Base-by-base conservation (phyloP, 2,113 vertebrate genomes). In the Herpetotheres cachinnans region DNA sequence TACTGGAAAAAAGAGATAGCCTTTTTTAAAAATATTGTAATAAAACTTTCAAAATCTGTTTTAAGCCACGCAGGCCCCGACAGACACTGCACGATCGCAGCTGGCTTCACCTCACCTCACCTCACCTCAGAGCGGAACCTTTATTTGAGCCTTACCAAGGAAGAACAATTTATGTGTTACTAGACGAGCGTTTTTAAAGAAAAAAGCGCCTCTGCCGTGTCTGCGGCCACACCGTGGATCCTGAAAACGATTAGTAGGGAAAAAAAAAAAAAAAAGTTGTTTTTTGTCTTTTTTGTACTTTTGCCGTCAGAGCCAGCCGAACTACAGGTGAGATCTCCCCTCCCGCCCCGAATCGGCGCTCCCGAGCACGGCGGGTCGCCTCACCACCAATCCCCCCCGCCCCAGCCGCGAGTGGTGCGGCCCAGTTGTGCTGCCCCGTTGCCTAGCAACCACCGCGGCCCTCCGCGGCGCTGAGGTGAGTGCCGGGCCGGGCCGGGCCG, bases 221-320 rank as follows among this genome's bases (percentile, higher is more conserved):
- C 18, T 47, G 62, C 0, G 3, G 47, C 58, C 38, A 11, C 32
- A 6, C 13, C n/a, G 26, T 16, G 20, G 34, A 12, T 24, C 7
- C 42, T 29, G 87, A 59, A 82, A 77, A 91, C 6, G 15, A 42
- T 42, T 42, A 42, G 42, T 42, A 42, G 42, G 42, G 42, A 42
- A 6, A 1, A 4, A 9, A n/a, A 14, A 11, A 30, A 19, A 20
- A 36, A 36, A 13, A 20, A 5, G 1, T 6, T 2, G 0, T 3
- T 40, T 54, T 50, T 8, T 2, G 15, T 8, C 2, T 11, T 6
- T 56, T 70, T 42, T 30, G 34, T 11, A 2, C 24, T 61, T 36
- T 22, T 3, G 14, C 32, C 3, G 0, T 1, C 38, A 47, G 44
- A 32, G 14, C 8, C 61, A 5, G 46, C 46, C 1, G 40, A 18